These are phyloP conservation scores for Dasyprocta punctata DNA, from an alignment of 2,113 vertebrate species.

Conservation along the genomic window DNA sequence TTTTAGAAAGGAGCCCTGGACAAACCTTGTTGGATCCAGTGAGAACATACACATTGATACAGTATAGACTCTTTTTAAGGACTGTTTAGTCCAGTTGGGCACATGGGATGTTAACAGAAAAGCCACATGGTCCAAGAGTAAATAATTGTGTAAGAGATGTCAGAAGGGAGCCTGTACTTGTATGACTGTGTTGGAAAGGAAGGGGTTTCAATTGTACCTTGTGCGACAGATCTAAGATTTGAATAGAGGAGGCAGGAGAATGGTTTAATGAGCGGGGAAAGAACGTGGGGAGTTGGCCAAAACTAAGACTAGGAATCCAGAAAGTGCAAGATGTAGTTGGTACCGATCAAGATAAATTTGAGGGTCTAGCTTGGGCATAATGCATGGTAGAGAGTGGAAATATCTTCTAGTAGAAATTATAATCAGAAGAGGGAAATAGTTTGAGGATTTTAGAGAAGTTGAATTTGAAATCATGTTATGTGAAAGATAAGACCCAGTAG, in stretches of 20 bases:
- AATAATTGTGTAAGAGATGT: not conserved
- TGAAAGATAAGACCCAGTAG: not conserved
- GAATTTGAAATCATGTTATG: not conserved
- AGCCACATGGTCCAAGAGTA: not conserved
- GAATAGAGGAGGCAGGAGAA: not conserved
- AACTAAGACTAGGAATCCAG: not conserved
- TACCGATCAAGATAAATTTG: not conserved
- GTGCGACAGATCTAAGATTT: not conserved
- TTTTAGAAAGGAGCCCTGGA: not conserved
- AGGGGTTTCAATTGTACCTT: not conserved
- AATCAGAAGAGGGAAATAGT: not conserved
- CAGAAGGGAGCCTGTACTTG: not conserved
- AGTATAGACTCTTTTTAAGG: not conserved
- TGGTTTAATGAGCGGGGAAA: not conserved
- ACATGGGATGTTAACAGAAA: not conserved
- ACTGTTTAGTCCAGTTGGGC: not conserved
- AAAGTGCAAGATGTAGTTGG: not conserved
- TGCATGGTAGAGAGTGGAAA: not conserved
- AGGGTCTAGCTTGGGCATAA: not conserved
- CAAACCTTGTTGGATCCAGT: not conserved
- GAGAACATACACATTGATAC: not conserved
- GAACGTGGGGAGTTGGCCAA: not conserved
- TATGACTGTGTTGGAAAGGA: not conserved
- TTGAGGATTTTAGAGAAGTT: not conserved
- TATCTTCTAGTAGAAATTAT: not conserved